A percentile compares a stretch with the other conserved stretches of the same genome.
phyloP scores from a whole-genome alignment of 2,113 vertebrate species.

The Sardina pilchardus region DNA sequence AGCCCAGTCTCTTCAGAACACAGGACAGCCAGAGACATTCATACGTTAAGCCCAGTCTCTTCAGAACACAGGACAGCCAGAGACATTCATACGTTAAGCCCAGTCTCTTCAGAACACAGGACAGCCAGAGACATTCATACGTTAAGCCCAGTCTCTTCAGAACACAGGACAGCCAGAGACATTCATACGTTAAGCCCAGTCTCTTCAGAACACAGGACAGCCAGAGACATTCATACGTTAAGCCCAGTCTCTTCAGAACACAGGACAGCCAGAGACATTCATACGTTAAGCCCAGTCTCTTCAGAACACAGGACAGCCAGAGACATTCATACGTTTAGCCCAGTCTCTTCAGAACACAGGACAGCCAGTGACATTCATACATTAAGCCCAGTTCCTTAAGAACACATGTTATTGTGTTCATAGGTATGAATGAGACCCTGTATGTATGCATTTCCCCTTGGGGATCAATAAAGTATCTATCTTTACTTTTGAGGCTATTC shows the following conservation, averaged over 20 bases:
- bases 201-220: not conserved
- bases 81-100: not conserved
- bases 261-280: not conserved
- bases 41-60: not conserved
- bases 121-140: not conserved
- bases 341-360: not conserved
- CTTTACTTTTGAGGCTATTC: no score
- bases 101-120: not conserved
- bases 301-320: not conserved
- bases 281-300: not conserved
- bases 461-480: no score
- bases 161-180: not conserved
- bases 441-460: no score
- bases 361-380: not conserved
- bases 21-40: not conserved
- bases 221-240: not conserved
- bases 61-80: not conserved
- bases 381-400: no score
- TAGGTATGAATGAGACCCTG: no score
- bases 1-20: no score
- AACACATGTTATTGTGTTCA: no score
- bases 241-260: no score
- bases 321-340: not conserved
- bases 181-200: not conserved
- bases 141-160: no score